These are phyloP conservation scores for Poeciliopsis retropinna DNA, from an alignment of 2,113 vertebrate species.

Conservation along the genomic window DNA sequence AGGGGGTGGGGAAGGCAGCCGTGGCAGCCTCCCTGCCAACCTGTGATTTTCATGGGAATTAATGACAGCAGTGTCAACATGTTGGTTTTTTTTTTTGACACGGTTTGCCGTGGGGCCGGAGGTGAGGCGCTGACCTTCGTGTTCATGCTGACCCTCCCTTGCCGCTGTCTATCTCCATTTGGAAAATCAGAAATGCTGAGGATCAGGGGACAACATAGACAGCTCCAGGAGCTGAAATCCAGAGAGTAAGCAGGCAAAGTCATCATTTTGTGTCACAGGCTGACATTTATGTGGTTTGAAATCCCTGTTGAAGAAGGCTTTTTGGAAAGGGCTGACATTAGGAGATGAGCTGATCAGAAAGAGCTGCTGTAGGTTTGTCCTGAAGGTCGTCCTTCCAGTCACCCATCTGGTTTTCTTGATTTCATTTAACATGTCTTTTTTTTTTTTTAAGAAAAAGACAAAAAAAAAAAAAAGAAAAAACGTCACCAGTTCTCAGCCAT, in stretches of 20 bases:
- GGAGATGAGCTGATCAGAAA: constrained; percentile 21
- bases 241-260: constrained; percentile 23
- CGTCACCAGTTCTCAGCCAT: too few relatives aligned
- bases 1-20: constrained; percentile 6
- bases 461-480: not conserved
- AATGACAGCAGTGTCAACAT: constrained; percentile 56
- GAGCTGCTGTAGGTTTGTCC: not conserved
- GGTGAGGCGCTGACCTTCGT: constrained; percentile 56
- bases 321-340: constrained; percentile 47
- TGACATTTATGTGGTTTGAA: constrained; percentile 32
- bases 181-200: constrained; percentile 24
- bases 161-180: constrained; percentile 16
- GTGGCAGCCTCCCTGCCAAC: constrained; percentile 54
- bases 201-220: constrained; percentile 31
- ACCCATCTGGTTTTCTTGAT: not conserved
- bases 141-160: constrained; percentile 10
- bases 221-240: constrained; percentile 24
- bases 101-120: constrained; percentile 11
- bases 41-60: constrained; percentile 72
- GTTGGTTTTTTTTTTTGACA: constrained; percentile 34
- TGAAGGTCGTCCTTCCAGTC: constrained; percentile 1
- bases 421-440: not conserved
- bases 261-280: constrained; percentile 10
- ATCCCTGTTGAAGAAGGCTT: constrained; percentile 9
- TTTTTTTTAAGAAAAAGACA: constrained; percentile 3